Base-by-base conservation (phyloP, 2,888 invertebrate species). In the Coleophora flavipennella region DNA sequence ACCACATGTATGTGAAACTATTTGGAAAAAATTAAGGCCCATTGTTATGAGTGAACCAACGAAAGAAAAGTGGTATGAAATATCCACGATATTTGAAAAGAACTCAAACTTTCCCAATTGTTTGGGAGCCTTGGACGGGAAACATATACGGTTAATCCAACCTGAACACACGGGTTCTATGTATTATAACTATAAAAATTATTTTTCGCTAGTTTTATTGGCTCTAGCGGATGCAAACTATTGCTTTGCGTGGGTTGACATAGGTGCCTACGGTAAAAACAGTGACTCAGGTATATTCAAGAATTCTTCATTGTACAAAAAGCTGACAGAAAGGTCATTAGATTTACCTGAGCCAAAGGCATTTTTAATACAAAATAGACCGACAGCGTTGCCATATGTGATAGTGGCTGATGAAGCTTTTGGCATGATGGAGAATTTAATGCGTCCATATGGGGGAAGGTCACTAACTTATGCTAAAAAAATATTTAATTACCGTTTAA, bases 161-260 rank as follows among this genome's bases (percentile, higher is more conserved):
- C n/a, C n/a, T n/a, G 8, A 6, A 40, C 38, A 43, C 20, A 42
- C 40, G 41, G 45, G 48, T 20, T 43, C 49, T 13, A 32, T 46
- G 26, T 55, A 49, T 43, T 55, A 46, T 40, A 53, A 54, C 38
- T 58, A 56, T 43, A 59, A 56, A 40, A 40, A 50, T 9, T 45
- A 39, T n/a, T 48, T 43, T 48, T 50, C 49, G 20, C 46, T 51
- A 45, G 42, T 45, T 33, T 42, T 57, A 13, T 40, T 58, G 36
- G 59, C 54, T 31, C 32, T 58, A 33, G 55, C 58, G n/a, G n/a
- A n/a, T n/a, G n/a, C n/a, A n/a, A n/a, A n/a, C n/a, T n/a, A n/a
- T n/a, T n/a, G n/a, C n/a, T 55, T 55, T 41, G 39, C 49, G 38
- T 42, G 34, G 27, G 43, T 51, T 33, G 51, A 56, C 38, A 45